Percentiles rank a stretch among this genome's conserved stretches.
phyloP scores from a whole-genome alignment of 2,113 vertebrate genomes.

The Oxygymnocypris stewartii region DNA sequence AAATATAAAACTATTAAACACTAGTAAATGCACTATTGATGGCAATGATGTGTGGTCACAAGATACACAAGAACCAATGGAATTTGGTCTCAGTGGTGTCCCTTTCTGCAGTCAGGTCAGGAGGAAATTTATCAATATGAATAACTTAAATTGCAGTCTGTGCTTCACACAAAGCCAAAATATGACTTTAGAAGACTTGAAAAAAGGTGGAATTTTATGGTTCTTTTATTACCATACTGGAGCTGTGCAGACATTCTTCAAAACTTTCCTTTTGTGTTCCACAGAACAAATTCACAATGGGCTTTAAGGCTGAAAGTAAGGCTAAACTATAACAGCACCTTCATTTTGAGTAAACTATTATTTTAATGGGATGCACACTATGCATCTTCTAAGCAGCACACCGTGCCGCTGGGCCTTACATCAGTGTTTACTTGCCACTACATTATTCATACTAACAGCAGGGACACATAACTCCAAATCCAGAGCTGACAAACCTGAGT shows the following conservation, averaged over 20 bases:
- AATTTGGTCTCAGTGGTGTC: neutral
- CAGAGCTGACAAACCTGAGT: neutral
- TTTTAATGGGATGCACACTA: neutral
- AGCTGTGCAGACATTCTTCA: neutral
- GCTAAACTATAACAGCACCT: neutral
- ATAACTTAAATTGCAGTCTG: neutral
- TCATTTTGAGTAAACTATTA: neutral
- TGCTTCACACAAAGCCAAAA: neutral
- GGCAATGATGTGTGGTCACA: neutral
- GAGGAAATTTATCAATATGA: neutral
- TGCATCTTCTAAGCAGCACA: constrained; percentile 36
- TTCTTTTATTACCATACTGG: neutral
- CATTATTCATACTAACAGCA: constrained; percentile 54
- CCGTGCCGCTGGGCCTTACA: neutral
- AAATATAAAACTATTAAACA: neutral
- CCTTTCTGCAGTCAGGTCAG: neutral
- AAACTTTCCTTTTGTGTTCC: neutral
- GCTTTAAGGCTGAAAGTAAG: neutral
- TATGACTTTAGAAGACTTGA: neutral
- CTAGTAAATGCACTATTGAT: neutral
- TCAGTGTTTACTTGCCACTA: constrained; percentile 42
- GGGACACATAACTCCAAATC: constrained; percentile 28
- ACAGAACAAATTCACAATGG: neutral
- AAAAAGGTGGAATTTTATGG: neutral
- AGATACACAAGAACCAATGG: neutral